phyloP scores from a whole-genome alignment of 2,797 vertebrate genomes.

The Falco rusticolus region DNA sequence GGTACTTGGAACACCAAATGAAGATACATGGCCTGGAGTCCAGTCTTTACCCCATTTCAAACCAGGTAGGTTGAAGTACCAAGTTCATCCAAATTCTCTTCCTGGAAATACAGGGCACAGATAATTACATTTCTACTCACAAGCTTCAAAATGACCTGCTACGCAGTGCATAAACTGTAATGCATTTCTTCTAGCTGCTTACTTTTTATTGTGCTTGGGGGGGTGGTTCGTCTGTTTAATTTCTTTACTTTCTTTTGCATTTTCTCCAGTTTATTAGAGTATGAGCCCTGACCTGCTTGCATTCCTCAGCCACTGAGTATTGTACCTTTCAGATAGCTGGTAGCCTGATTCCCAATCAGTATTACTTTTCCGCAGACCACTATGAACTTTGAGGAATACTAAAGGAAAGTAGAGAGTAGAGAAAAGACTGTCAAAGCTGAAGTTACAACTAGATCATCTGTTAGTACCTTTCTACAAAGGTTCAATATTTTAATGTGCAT shows the following conservation, averaged over 20 bases:
- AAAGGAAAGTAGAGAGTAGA: neutral
- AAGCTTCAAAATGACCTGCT: neutral
- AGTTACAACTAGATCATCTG: neutral
- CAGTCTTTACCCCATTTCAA: slow-evolving; percentile 92
- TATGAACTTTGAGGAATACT: neutral
- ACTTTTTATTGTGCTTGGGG: neutral
- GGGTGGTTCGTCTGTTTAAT: rapidly evolving
- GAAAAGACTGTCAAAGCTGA: neutral
- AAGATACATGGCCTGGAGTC: slow-evolving; percentile 91
- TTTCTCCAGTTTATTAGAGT: neutral
- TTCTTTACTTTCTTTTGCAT: neutral
- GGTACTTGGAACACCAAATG: slow-evolving; percentile 91
- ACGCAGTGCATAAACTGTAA: neutral
- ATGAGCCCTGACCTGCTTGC: neutral
- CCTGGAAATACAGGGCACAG: neutral
- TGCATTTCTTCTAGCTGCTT: neutral
- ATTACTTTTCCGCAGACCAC: neutral
- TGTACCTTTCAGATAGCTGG: neutral
- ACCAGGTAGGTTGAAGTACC: slow-evolving; percentile 80
- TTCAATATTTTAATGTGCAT: neutral
- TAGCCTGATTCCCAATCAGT: neutral
- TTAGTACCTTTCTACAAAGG: neutral
- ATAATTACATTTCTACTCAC: neutral
- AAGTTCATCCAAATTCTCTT: neutral
- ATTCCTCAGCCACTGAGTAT: neutral